Conservation (phyloP, 2,113 vertebrate species). For the Macquaria ambigua region DNA sequence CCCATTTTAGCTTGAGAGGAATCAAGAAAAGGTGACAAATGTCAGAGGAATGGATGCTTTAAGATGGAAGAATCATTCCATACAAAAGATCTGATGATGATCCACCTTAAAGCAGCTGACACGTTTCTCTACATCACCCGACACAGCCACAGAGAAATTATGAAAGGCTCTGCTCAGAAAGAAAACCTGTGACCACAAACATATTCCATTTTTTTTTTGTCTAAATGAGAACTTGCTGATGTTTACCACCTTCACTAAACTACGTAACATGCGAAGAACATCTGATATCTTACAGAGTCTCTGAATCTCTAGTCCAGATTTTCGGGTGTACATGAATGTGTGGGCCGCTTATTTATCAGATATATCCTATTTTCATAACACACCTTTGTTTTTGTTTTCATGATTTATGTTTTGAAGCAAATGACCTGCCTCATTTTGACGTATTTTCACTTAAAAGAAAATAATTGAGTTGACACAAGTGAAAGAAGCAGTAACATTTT, state of each 20-base stretch:
- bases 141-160: constrained; percentile 40
- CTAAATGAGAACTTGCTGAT: not conserved
- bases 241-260: not conserved
- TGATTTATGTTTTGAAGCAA: not conserved
- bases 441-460: not conserved
- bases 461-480: not conserved
- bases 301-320: not conserved
- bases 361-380: not conserved
- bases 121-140: constrained; percentile 15
- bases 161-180: constrained; percentile 59
- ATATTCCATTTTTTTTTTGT: not conserved
- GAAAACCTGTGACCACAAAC: not conserved
- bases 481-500: not conserved
- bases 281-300: not conserved
- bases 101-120: constrained; percentile 21
- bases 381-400: not conserved
- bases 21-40: constrained; percentile 8
- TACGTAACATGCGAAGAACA: not conserved
- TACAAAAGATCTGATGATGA: not conserved
- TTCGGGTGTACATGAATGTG: not conserved
- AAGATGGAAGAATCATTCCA: constrained; percentile 16
- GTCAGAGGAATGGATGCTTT: not conserved
- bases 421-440: not conserved
- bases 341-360: not conserved
- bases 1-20: not conserved